Evolutionary conservation across 2,888 invertebrate species (phyloP).

Genomic region (Yponomeuta malinellus): DNA sequence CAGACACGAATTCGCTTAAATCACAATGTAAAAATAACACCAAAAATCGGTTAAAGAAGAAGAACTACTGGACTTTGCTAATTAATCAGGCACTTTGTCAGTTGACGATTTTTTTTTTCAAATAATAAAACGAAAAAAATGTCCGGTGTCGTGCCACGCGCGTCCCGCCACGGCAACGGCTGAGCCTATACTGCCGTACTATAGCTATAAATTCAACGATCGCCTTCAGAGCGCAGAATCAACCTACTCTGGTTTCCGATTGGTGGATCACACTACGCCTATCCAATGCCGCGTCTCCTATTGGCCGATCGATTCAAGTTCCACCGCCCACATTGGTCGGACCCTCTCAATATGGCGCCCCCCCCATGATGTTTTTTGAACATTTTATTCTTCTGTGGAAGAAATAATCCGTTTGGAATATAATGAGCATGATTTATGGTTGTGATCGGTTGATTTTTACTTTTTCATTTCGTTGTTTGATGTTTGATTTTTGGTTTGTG

Average conservation of each 20-base stretch:
- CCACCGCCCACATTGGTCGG: constrained; percentile 62
- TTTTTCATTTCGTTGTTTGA: constrained; percentile 35
- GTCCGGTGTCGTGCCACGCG: constrained; percentile 33
- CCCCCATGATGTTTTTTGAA: constrained; percentile 73
- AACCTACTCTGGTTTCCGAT: constrained; percentile 42
- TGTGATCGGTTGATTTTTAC: constrained; percentile 58
- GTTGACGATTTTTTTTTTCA: constrained; percentile 38
- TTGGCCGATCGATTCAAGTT: constrained; percentile 51
- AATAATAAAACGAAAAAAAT: constrained; percentile 31
- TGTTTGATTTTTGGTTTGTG: constrained; percentile 21
- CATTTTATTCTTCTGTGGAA: constrained; percentile 65
- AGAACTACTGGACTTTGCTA: constrained; percentile 31
- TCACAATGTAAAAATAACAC: constrained; percentile 17
- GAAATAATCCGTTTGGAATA: constrained; percentile 73
- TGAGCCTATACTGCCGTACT: constrained; percentile 71
- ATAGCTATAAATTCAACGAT: constrained; percentile 70
- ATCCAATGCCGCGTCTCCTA: constrained; percentile 35
- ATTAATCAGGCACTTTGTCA: constrained; percentile 59
- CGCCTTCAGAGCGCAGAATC: constrained; percentile 68
- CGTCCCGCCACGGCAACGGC: constrained; percentile 57
- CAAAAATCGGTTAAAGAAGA: constrained; percentile 23
- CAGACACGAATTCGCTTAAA: not conserved
- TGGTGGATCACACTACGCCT: constrained; percentile 61
- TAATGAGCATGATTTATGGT: constrained; percentile 76
- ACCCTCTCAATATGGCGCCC: constrained; percentile 72